Evolutionary conservation across 2,888 invertebrate genomes (phyloP), one percentile per base, ranked within the genome.

Genomic region (Epirrhoe alternata): DNA sequence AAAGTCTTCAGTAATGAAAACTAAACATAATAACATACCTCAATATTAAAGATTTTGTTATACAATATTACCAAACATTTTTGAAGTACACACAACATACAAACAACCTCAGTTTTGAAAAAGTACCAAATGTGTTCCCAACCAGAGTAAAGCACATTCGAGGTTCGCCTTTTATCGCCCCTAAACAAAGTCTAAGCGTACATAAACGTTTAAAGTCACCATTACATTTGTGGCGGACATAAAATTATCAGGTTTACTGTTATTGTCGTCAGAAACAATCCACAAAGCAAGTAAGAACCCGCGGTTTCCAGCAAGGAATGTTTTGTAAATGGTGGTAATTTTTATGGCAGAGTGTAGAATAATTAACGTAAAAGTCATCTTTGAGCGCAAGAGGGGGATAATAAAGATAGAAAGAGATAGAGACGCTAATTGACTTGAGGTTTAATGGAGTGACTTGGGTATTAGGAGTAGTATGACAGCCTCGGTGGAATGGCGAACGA

Each of bases 221-320:
- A 73, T 81, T 80, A 81, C 74, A 75, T 78, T 78, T 73, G 76
- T 70, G 76, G 74, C 67, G 76, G 74, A 78, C 81, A 79, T 86
- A 85, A 86, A 87, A 86, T 85, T 79, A 82, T 79, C 79, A 79
- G 75, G 79, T 88, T 86, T 86, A 87, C 82, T 82, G 82, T 82
- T 76, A 77, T 75, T 78, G 77, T 79, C 74, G 77, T 80, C 81
- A 72, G 77, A 78, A 81, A 84, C 82, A 82, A 80, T 82, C 77
- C 75, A 71, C 74, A 72, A 75, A 74, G 72, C 68, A 62, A 61
- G 42, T 12, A 59, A 33, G 33, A 61, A 63, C 45, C 69, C 66
- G 67, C 60, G 64, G 68, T 66, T 67, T 67, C 53, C 42, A 61
- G 49, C 53, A 38, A 38, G 59, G 63, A 60, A 67, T 64, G 61